Evolutionary conservation across 2,888 invertebrate species (phyloP).

Genomic region (Dexiosoma caninum): DNA sequence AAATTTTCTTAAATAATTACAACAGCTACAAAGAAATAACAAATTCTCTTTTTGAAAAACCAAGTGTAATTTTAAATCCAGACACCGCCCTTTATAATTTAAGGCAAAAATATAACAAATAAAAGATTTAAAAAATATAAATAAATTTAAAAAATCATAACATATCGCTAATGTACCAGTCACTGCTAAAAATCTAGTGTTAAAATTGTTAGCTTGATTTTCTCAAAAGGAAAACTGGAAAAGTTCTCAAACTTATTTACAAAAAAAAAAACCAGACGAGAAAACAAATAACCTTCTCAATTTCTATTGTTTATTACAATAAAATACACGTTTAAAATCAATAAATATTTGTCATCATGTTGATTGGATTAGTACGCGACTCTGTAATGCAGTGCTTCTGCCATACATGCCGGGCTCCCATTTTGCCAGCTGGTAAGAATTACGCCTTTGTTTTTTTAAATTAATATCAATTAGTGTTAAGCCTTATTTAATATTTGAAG

Average conservation of each 20-base stretch:
- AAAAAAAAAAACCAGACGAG: background rate
- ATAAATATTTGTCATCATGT: constrained; percentile 80
- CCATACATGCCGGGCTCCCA: constrained; percentile 92
- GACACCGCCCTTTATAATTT: constrained; percentile 59
- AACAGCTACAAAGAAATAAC: background rate
- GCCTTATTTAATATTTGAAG: constrained; percentile 13
- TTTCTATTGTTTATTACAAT: background rate
- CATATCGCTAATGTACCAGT: constrained; percentile 32
- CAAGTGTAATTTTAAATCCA: constrained; percentile 49
- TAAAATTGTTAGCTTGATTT: background rate
- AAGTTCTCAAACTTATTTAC: background rate
- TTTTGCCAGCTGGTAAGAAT: constrained; percentile 85
- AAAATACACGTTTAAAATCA: constrained; percentile 65
- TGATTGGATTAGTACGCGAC: constrained; percentile 93
- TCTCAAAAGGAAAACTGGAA: background rate
- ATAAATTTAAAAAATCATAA: constrained; percentile 30
- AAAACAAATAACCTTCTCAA: background rate
- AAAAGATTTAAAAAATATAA: background rate
- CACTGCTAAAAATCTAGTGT: constrained; percentile 22
- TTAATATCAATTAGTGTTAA: constrained; percentile 27
- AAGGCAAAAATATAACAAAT: background rate
- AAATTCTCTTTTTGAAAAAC: background rate
- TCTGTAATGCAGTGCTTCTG: constrained; percentile 96
- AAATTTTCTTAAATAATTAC: constrained; percentile 35
- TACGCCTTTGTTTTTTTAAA: background rate